Base-by-base conservation (phyloP, 1,140 invertebrate genomes). In the Magallana gigas region DNA sequence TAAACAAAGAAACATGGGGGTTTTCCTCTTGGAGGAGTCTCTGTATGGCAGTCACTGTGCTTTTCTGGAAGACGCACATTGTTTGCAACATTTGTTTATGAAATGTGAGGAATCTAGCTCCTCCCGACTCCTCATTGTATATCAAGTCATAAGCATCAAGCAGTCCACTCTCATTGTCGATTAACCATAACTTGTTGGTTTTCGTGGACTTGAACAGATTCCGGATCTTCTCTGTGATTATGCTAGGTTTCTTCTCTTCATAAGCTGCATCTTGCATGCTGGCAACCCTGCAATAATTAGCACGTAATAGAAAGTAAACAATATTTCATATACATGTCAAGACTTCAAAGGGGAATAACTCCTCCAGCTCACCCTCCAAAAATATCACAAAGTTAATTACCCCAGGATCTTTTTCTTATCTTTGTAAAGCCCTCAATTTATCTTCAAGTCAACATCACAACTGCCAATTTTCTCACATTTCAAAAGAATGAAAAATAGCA, bases 151-250 rank as follows among this genome's bases (percentile, higher is more conserved):
- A 95, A 6, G 92, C 94, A 88, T 95, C 95, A 56, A 95, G 83
- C 8, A 95, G 90, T 5, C 95, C 95, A 84, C 95, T 95, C 85
- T 95, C 95, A 86, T 95, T 95, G 90, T 95, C 95, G 29, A 95
- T 94, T 8, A 95, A 89, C 95, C 95, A 95, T 2, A 95, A 86
- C 58, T 93, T 94, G 1, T 90, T 90, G 1, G 91, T 93, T 56
- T 88, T 88, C 62, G 90, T 90, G 6, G 92, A 93, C 76, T 91
- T 91, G 1, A 93, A 92, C 59, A 95, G 92, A 89, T 95, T 95
- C n/a, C 95, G 93, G 12, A 95, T 94, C 16, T 93, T 92, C 71
- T 95, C 94, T 12, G 90, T 89, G 14, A 95, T 88, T 12, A 95
- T 92, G 57, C 90, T 91, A 4, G 93, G 93, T 71, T 92, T 91